Evolutionary conservation across 2,113 vertebrate species (phyloP).

Genomic region (Callionymus lyra): DNA sequence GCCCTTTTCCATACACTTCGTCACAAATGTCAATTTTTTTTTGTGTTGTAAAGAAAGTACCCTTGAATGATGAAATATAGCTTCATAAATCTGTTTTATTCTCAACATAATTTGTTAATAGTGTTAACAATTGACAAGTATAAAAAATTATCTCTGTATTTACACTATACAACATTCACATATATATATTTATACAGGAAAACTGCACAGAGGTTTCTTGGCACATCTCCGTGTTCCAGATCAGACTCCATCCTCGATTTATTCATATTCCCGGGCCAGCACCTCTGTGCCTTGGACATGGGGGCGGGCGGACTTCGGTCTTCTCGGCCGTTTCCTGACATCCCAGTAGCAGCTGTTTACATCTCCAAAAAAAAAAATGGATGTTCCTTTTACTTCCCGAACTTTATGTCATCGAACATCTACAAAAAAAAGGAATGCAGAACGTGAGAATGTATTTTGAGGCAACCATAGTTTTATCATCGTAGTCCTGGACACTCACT

Average conservation of each 20-base stretch:
- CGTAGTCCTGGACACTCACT: slow-evolving; percentile 55
- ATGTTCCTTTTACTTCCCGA: slow-evolving; percentile 47
- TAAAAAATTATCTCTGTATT: slow-evolving; percentile 67
- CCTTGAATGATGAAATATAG: slow-evolving; percentile 7
- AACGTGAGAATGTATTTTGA: not conserved
- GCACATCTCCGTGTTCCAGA: slow-evolving; percentile 13
- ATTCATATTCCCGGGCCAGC: slow-evolving; percentile 25
- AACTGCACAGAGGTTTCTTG: slow-evolving; percentile 6
- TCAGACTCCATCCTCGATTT: slow-evolving; percentile 35
- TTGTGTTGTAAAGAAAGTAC: slow-evolving; percentile 9
- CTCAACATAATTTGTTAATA: slow-evolving; percentile 42
- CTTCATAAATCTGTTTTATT: slow-evolving; percentile 46
- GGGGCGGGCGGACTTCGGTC: slow-evolving; percentile 13
- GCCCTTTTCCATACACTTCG: slow-evolving; percentile 42
- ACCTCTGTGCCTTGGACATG: slow-evolving; percentile 9
- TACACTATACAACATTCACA: slow-evolving; percentile 65
- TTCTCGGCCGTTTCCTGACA: slow-evolving; percentile 4
- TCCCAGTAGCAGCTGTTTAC: slow-evolving; percentile 46
- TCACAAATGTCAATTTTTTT: slow-evolving; percentile 12
- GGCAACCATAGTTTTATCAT: not conserved
- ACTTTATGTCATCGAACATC: slow-evolving; percentile 69
- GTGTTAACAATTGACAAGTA: slow-evolving; percentile 59
- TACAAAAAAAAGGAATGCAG: slow-evolving; percentile 18
- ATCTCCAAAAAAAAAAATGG: slow-evolving; percentile 12
- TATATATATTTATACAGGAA: slow-evolving; percentile 29